Percentiles rank a stretch among this genome's conserved stretches.
Evolutionary conservation across 2,888 invertebrate genomes (phyloP).

Genomic region (Scelioninae gen. 1): DNA sequence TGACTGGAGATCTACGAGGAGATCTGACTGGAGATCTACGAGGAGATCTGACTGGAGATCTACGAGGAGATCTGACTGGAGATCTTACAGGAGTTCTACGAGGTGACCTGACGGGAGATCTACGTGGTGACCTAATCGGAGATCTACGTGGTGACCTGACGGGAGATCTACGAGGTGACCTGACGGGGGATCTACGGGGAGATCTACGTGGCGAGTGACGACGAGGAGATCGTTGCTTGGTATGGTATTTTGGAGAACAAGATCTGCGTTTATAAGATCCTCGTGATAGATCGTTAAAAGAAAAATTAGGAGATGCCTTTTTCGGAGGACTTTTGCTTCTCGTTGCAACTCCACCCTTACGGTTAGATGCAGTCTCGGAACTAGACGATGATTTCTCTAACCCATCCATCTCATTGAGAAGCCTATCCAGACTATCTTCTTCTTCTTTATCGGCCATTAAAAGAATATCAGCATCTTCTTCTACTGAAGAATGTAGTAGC

Average conservation of each 20-base stretch:
- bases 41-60: conserved; percentile 75
- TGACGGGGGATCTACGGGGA: conserved; percentile 19
- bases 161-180: conserved; percentile 70
- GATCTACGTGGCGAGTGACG: conserved; percentile 23
- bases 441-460: conserved; percentile 84
- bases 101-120: conserved; percentile 20
- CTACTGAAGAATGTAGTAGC: conserved; percentile 61
- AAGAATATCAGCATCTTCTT: conserved; percentile 81
- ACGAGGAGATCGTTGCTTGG: conserved; percentile 30
- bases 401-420: conserved; percentile 85
- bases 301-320: neutral
- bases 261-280: conserved; percentile 29
- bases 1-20: conserved; percentile 66
- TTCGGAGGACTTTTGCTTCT: too few relatives aligned
- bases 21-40: conserved; percentile 51
- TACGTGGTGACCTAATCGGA: conserved; percentile 12
- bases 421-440: conserved; percentile 85
- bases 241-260: conserved; percentile 43
- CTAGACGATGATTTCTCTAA: neutral
- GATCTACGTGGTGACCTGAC: conserved; percentile 22
- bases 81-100: conserved; percentile 21
- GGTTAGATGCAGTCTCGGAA: neutral
- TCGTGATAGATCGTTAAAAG: neutral
- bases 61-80: conserved; percentile 52
- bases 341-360: too few relatives aligned